Conservation (phyloP, 2,797 vertebrate genomes). For the Smutsia gigantea region DNA sequence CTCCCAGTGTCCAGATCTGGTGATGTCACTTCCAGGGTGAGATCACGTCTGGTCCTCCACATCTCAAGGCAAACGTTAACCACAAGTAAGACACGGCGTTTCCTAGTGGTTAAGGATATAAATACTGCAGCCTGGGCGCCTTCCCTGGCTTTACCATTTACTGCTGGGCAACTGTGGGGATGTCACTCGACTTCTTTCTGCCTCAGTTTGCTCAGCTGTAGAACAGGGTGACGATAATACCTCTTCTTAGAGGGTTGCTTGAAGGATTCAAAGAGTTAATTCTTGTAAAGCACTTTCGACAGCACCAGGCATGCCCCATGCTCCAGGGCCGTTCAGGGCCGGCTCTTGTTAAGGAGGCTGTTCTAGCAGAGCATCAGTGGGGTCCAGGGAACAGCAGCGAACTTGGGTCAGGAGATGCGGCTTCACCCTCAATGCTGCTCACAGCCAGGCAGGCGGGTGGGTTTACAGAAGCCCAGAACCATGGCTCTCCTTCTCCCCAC, state of each 20-base stretch:
- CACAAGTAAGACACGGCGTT: not conserved
- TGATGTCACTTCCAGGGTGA: too few relatives aligned
- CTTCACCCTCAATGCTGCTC: not conserved
- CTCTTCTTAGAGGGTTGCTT: too few relatives aligned
- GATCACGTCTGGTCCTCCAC: too few relatives aligned
- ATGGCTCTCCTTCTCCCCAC: accelerated
- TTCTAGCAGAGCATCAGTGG: accelerated
- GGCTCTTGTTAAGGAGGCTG: accelerated
- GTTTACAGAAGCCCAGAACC: accelerated
- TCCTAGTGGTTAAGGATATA: not conserved
- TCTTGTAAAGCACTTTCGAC: accelerated
- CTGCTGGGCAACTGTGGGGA: not conserved
- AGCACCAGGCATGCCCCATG: accelerated
- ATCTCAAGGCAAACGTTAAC: not conserved
- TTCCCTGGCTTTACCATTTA: not conserved
- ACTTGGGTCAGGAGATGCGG: not conserved
- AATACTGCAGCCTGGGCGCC: not conserved
- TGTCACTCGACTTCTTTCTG: not conserved
- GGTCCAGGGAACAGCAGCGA: not conserved
- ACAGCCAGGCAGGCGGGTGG: accelerated
- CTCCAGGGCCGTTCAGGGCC: accelerated
- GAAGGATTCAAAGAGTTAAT: not conserved
- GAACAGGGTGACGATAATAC: too few relatives aligned
- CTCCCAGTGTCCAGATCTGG: too few relatives aligned
- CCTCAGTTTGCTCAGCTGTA: not conserved